Base-by-base conservation (phyloP, 1,140 invertebrate genomes). In the Geopemphigus sp. region DNA sequence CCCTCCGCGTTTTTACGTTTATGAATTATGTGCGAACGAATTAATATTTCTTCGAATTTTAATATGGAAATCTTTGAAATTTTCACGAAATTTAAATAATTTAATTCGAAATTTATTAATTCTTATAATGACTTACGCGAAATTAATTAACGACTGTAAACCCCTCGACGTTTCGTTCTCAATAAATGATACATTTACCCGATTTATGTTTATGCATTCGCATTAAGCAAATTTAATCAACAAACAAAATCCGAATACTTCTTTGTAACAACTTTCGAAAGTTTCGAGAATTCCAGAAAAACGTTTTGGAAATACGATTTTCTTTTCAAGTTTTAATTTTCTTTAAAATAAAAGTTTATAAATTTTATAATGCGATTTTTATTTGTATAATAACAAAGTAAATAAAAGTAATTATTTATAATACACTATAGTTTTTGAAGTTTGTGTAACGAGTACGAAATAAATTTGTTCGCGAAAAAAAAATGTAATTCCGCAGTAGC, bases 301-400 rank as follows among this genome's bases (percentile, higher is more conserved):
- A 24, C 22, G 22, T 6, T 68, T 17, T 24, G n/a, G 12, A 50
- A 68, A 68, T 68, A 57, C 56, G 5, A 12, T 68, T 50, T 68
- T 68, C 26, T 47, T 26, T 68, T 68, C 12, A 68, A 68, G 45
- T 68, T 68, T 47, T 26, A 68, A 68, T 68, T 68, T 68, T 24
- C 39, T 15, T 17, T 24, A 68, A 24, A 24, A 50, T 68, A 6
- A 68, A 68, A 68, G 12, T 68, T 57, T 68, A 24, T 22, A 68
- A 4, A 39, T 39, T 47, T 68, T 47, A 12, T 22, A 68, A 68
- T 29, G n/a, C 24, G n/a, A 47, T 68, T 68, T 32, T 12, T 68
- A 50, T 8, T 50, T 24, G 45, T 50, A 24, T 1, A 24, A 57
- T 19, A 24, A 50, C 45, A 47, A 17, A 26, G 12, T 10, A 68